These are phyloP conservation scores for Zonitis immaculata DNA, from an alignment of 2,888 invertebrate species.

Conservation along the genomic window DNA sequence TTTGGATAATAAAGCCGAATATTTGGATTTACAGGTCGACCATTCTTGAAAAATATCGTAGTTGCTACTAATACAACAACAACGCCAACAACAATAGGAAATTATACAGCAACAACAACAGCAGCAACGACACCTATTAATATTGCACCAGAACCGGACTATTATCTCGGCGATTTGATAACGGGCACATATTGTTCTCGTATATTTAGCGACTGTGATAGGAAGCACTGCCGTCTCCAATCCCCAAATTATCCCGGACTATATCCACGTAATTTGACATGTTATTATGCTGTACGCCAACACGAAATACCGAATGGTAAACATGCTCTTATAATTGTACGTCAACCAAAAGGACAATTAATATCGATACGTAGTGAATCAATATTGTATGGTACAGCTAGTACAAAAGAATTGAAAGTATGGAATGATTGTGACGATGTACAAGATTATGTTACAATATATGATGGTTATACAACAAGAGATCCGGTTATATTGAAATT, in stretches of 20 bases:
- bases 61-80: constrained; percentile 2
- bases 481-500: constrained; percentile 85
- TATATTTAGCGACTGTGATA: constrained; percentile 89
- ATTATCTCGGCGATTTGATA: constrained; percentile 82
- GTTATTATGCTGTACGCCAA: constrained; percentile 85
- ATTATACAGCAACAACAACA: constrained; percentile 38
- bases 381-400: constrained; percentile 57
- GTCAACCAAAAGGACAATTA: constrained; percentile 79
- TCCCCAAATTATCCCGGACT: constrained; percentile 91
- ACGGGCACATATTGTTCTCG: constrained; percentile 88
- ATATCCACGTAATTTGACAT: constrained; percentile 90
- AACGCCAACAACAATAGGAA: constrained; percentile 19
- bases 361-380: constrained; percentile 77
- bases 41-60: constrained; percentile 19
- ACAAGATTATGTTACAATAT: constrained; percentile 78
- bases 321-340: constrained; percentile 81
- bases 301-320: constrained; percentile 82
- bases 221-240: constrained; percentile 82
- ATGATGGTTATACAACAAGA: constrained; percentile 83
- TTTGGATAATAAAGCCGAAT: no score
- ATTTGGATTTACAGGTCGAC: constrained; percentile 27
- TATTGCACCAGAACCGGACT: constrained; percentile 53
- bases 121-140: constrained; percentile 37
- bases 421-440: constrained; percentile 87
- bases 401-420: constrained; percentile 53